Evolutionary conservation across 1,140 invertebrate species (phyloP).

Genomic region (Bombus ignitus): DNA sequence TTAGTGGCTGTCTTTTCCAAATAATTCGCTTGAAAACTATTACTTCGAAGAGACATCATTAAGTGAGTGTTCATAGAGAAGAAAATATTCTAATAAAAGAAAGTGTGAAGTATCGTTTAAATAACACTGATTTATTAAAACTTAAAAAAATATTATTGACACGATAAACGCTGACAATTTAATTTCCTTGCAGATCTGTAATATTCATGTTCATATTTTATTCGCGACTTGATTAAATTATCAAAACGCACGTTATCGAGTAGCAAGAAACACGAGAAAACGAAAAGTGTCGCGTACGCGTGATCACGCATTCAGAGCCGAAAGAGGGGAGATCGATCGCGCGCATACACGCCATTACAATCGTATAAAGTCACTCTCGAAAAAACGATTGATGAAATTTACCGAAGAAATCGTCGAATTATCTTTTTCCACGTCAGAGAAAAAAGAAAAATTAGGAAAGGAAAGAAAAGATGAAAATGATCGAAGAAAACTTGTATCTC

Average conservation of each 20-base stretch:
- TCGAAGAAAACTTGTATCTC: slow-evolving; percentile 31
- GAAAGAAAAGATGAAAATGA: background rate
- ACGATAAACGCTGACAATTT: background rate
- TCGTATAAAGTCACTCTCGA: background rate
- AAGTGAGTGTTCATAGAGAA: background rate
- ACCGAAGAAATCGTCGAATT: background rate
- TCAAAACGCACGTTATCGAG: background rate
- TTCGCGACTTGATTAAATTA: background rate
- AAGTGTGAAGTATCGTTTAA: background rate
- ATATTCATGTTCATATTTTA: background rate
- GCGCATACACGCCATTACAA: slow-evolving; percentile 10
- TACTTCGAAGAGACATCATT: too few species aligned
- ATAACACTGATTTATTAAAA: background rate
- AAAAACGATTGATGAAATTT: background rate
- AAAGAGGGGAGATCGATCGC: slow-evolving; percentile 11
- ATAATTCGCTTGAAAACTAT: too few species aligned
- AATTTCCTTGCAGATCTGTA: too few species aligned
- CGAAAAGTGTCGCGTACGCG: slow-evolving; percentile 1
- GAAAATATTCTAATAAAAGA: background rate
- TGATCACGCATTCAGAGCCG: slow-evolving; percentile 26
- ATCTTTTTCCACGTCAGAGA: background rate
- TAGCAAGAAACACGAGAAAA: slow-evolving; percentile 23
- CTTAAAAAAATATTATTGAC: background rate
- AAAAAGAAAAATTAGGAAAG: slow-evolving; percentile 9
- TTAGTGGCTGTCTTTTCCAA: too few species aligned